Evolutionary conservation across 2,797 vertebrate species (phyloP).

Genomic region (Graptemys geographica): DNA sequence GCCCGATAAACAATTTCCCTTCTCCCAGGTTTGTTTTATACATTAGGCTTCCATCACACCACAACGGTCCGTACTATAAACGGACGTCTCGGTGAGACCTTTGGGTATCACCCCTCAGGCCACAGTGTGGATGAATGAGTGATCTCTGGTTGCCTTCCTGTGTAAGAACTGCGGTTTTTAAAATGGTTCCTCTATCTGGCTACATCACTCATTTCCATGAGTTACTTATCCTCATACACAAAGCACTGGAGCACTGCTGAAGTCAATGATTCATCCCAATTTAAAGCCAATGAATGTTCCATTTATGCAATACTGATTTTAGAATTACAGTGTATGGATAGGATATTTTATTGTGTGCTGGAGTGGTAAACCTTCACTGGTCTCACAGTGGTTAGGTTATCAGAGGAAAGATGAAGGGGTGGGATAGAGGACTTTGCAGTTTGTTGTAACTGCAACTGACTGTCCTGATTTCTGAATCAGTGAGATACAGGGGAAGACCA

Average conservation of each 20-base stretch:
- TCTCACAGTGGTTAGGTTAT: conserved; percentile 9
- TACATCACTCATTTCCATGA: background rate
- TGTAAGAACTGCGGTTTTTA: background rate
- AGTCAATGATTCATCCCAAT: background rate
- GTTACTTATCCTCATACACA: background rate
- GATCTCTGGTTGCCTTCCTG: background rate
- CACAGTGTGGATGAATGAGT: background rate
- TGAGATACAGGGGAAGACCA: conserved; percentile 30
- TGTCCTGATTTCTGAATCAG: conserved; percentile 30
- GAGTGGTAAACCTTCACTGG: background rate
- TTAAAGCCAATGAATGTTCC: background rate
- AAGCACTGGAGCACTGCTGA: conserved; percentile 27
- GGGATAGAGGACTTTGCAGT: conserved; percentile 27
- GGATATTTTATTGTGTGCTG: background rate
- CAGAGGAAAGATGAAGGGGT: conserved; percentile 19
- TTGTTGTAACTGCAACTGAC: conserved; percentile 51
- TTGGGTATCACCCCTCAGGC: background rate
- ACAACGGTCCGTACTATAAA: background rate
- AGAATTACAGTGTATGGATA: background rate
- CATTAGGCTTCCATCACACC: background rate
- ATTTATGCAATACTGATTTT: background rate
- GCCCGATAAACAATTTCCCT: background rate
- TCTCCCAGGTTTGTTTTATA: background rate
- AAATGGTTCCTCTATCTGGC: background rate
- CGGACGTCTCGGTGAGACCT: background rate